These are phyloP conservation scores for Sebastes cheni DNA, from an alignment of 2,797 vertebrate species.

Conservation along the genomic window DNA sequence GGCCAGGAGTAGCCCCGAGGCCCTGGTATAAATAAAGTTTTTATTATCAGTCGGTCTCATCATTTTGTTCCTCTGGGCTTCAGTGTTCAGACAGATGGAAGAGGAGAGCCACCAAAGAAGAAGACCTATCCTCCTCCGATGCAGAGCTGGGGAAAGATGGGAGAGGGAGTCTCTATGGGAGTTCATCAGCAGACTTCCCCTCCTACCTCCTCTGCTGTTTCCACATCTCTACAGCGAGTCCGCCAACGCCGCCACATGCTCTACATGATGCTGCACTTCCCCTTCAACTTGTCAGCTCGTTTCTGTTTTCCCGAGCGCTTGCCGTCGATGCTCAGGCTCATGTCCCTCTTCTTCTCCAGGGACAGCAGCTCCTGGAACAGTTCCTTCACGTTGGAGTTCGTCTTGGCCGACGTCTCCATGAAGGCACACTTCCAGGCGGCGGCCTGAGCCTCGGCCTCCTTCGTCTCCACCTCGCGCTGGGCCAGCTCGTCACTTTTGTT, in stretches of 20 bases:
- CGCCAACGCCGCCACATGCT: neutral
- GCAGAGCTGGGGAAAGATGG: neutral
- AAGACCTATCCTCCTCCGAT: neutral
- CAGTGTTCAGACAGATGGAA: conserved; percentile 15
- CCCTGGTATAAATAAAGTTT: neutral
- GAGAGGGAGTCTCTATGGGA: neutral
- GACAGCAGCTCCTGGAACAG: conserved; percentile 96
- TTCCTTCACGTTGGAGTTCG: conserved; percentile 94
- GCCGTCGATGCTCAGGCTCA: conserved; percentile 92
- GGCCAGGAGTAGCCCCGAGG: neutral
- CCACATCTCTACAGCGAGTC: conserved; percentile 1
- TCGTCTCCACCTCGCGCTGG: conserved; percentile 90
- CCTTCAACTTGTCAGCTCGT: conserved; percentile 92
- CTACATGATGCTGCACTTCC: conserved; percentile 94
- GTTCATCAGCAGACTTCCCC: neutral
- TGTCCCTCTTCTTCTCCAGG: conserved; percentile 91
- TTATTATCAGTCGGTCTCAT: neutral
- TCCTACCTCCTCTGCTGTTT: conserved; percentile 5
- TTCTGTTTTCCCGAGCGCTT: conserved; percentile 92
- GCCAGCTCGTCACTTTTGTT: conserved; percentile 93
- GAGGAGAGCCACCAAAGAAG: neutral
- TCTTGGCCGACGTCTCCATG: conserved; percentile 97
- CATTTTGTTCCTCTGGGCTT: conserved; percentile 49
- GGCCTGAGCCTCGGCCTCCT: conserved; percentile 90
- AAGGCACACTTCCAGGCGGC: conserved; percentile 93